phyloP scores from a whole-genome alignment of 2,888 invertebrate species.

The Drosophila borealis region DNA sequence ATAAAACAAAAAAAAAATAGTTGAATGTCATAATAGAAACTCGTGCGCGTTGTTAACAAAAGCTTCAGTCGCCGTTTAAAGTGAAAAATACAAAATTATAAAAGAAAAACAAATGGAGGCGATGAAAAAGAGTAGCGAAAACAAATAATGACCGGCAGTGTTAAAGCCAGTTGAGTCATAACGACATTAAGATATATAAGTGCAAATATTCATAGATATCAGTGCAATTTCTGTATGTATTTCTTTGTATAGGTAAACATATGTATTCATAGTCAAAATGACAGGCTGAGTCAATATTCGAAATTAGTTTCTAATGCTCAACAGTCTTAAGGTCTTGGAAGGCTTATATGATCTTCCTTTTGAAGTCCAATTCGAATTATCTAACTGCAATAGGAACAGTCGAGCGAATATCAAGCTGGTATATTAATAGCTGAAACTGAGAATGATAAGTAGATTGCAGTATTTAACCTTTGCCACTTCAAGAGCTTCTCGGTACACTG shows the following conservation, averaged over 20 bases:
- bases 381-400: not conserved
- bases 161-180: not conserved
- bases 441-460: not conserved
- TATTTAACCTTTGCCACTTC: not conserved
- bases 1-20: constrained; percentile 31
- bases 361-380: too few species aligned
- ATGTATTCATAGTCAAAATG: too few species aligned
- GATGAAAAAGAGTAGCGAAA: not conserved
- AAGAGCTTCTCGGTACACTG: not conserved
- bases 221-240: not conserved
- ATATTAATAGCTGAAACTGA: not conserved
- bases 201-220: not conserved
- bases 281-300: too few species aligned
- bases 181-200: not conserved
- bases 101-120: constrained; percentile 12
- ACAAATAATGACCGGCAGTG: not conserved
- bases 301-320: not conserved
- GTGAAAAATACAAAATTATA: constrained; percentile 6
- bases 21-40: constrained; percentile 22
- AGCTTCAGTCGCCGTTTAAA: constrained; percentile 1
- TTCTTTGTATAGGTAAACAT: not conserved
- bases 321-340: not conserved
- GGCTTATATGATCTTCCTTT: too few species aligned
- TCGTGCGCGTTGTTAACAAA: constrained; percentile 11
- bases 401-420: not conserved